These are phyloP conservation scores for Camelus dromedarius DNA, from an alignment of 2,113 vertebrate genomes.

Conservation along the genomic window DNA sequence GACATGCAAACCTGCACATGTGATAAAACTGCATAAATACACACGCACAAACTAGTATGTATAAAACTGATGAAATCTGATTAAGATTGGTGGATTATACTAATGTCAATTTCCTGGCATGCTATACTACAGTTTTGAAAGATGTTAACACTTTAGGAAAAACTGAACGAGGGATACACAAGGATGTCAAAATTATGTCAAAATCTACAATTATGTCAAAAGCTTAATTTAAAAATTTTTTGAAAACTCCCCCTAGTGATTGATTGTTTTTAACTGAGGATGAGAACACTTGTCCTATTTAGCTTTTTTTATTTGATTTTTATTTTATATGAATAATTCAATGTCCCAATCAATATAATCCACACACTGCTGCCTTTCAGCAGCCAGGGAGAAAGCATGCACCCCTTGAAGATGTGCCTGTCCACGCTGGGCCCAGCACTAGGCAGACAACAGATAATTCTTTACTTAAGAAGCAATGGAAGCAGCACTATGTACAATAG, in stretches of 20 bases:
- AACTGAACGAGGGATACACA: neutral
- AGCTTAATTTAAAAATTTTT: neutral
- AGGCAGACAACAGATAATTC: fast-evolving
- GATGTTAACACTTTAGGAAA: neutral
- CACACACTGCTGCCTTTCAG: neutral
- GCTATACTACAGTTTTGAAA: neutral
- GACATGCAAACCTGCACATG: too few relatives aligned
- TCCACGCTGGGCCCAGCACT: fast-evolving
- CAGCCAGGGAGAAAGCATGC: neutral
- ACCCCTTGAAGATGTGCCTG: fast-evolving
- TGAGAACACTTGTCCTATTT: neutral
- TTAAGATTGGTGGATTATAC: neutral
- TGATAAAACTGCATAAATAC: neutral
- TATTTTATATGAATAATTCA: neutral
- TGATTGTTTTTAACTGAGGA: neutral
- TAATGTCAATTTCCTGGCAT: neutral
- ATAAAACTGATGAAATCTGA: neutral
- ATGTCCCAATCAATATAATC: fast-evolving
- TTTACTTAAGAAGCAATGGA: fast-evolving
- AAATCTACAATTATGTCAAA: neutral
- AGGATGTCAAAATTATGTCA: neutral
- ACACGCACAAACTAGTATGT: neutral
- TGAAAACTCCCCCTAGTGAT: neutral
- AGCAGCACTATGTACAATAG: too few relatives aligned
- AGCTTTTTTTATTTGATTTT: neutral